Base-by-base conservation (phyloP, 2,888 invertebrate species). In the Protonemura montana region DNA sequence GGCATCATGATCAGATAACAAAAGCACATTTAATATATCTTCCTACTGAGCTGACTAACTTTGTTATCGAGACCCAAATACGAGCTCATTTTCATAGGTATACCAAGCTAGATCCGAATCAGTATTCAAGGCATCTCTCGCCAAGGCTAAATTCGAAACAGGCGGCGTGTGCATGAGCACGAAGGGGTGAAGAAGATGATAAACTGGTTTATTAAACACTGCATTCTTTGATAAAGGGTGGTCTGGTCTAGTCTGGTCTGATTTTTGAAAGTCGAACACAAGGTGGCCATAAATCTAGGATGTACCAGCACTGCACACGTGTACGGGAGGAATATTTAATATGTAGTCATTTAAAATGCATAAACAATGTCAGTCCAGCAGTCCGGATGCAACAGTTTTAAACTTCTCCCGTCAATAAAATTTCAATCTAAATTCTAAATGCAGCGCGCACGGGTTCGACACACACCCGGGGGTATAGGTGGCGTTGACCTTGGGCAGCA, bases 361-460 rank as follows among this genome's bases (percentile, higher is more conserved):
- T 78, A 78, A 13, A 78, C 78, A 78, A 78, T 78, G 35, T 35
- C 35, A 35, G 35, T 78, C 78, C 78, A 2, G n/a, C n/a, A n/a
- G 27, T 78, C 16, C 78, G 78, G 78, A 78, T 78, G 78, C 27
- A 28, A 78, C 78, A 78, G 59, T 78, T 78, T 78, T 13, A 78
- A 78, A 78, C 7, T 78, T 16, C 2, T 78, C 59, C 16, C 59
- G 59, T 59, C 59, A 59, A 59, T 59, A 59, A 59, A 59, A 59
- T 21, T 10, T 59, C 16, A 59, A 59, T 59, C 59, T 59, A 59
- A 13, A 59, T 59, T 59, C 59, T 59, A 59, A 13, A 59, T 59
- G 59, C 59, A 3, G 13, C 59, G 59, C 13, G 59, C 59, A 35
- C 35, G 35, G 35, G 59, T 13, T 10, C 59, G 59, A 21, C 59